Evolutionary conservation across 1,140 invertebrate species (phyloP).

Genomic region (Homarus americanus): DNA sequence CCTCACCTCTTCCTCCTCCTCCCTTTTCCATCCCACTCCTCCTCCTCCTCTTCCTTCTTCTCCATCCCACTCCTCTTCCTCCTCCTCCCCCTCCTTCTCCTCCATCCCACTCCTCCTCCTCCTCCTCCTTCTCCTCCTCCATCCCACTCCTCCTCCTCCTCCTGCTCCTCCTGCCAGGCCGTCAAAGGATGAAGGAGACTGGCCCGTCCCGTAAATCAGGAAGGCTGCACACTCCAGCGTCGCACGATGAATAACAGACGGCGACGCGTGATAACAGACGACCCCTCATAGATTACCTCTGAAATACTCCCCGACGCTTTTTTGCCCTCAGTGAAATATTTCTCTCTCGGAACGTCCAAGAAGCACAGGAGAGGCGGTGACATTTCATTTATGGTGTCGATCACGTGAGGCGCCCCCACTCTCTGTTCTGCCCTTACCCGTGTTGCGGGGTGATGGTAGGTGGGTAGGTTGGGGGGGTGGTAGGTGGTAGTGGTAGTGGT

Average conservation of each 20-base stretch:
- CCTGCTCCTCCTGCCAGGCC: background rate
- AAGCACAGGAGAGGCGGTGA: background rate
- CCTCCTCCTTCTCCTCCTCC: background rate
- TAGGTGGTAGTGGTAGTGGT: too few species aligned
- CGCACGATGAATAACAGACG: slow-evolving; percentile 48
- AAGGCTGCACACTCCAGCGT: background rate
- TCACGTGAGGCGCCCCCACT: background rate
- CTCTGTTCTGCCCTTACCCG: background rate
- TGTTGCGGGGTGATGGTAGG: too few species aligned
- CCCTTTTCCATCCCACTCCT: too few species aligned
- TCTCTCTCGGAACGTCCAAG: background rate
- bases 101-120: background rate
- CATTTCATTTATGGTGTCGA: slow-evolving; percentile 52
- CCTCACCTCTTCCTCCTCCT: too few species aligned
- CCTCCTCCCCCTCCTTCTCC: background rate
- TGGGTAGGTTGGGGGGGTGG: too few species aligned
- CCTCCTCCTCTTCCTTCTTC: background rate
- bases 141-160: too few species aligned
- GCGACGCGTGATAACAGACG: slow-evolving; percentile 42
- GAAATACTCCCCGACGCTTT: slow-evolving; percentile 26
- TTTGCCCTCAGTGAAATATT: slow-evolving; percentile 27
- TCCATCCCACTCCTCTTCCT: background rate
- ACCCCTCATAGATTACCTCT: slow-evolving; percentile 53
- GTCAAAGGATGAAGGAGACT: slow-evolving; percentile 15
- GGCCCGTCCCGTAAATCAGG: background rate